Evolutionary conservation across 2,888 invertebrate species (phyloP).

Genomic region (Acheta domesticus): DNA sequence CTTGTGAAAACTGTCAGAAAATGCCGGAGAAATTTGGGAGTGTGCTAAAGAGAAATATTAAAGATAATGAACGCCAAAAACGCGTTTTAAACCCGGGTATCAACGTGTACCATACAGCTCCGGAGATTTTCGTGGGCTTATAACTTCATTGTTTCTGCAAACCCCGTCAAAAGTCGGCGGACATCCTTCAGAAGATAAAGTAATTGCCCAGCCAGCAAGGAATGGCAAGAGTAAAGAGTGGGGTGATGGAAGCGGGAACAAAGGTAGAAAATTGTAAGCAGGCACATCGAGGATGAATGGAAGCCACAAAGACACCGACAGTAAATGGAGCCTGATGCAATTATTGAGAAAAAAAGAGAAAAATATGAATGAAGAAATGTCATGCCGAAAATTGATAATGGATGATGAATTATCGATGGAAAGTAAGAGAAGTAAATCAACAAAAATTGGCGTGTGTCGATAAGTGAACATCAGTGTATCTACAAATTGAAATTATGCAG

Average conservation of each 20-base stretch:
- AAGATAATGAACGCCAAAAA: conserved; percentile 18
- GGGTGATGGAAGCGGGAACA: not conserved
- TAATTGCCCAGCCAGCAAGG: not conserved
- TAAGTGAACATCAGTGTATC: no score
- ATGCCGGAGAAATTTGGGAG: not conserved
- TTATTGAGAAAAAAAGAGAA: no score
- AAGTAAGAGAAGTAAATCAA: no score
- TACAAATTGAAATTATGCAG: no score
- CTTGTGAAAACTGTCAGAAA: not conserved
- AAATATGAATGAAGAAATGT: no score
- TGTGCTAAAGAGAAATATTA: not conserved
- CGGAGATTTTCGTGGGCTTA: not conserved
- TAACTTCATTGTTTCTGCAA: conserved; percentile 10
- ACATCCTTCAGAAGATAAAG: conserved; percentile 3
- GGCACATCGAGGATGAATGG: no score
- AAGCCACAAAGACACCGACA: no score
- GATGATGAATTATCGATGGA: no score
- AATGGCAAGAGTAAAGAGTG: not conserved
- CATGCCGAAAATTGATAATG: no score
- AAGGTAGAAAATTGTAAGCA: no score
- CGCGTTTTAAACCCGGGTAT: not conserved
- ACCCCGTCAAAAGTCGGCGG: conserved; percentile 9
- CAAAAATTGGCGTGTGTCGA: no score
- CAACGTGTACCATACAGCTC: not conserved
- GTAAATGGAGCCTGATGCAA: no score